Percentiles rank a stretch among this genome's conserved stretches.
Conservation (phyloP, 2,888 invertebrate species). For the Lysandra coridon region DNA sequence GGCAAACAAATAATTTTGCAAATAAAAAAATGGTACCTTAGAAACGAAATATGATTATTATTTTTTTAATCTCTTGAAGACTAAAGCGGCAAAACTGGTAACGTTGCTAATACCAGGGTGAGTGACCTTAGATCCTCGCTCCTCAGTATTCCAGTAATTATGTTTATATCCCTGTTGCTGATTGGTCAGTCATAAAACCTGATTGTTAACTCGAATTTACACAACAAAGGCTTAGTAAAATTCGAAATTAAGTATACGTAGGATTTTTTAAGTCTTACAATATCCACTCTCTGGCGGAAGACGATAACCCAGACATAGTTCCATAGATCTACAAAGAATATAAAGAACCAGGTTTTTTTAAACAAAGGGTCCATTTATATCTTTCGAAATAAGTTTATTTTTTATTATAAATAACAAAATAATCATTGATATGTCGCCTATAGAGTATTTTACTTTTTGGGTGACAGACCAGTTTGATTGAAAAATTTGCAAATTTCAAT, state of each 20-base stretch:
- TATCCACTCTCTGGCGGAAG: background rate
- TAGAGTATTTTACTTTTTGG: background rate
- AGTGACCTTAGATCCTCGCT: slow-evolving; percentile 24
- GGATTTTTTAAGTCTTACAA: too few relatives aligned
- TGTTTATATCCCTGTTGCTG: background rate
- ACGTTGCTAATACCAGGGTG: background rate
- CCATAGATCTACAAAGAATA: background rate
- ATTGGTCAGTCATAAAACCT: slow-evolving; percentile 20
- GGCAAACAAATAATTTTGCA: too few relatives aligned
- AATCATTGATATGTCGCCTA: background rate
- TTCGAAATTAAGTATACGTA: background rate
- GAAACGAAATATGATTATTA: background rate
- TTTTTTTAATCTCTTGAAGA: slow-evolving; percentile 13
- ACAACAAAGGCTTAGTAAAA: background rate
- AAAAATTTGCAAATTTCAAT: background rate
- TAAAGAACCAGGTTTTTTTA: background rate
- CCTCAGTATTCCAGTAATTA: slow-evolving; percentile 23
- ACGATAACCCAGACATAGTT: background rate
- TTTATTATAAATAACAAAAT: background rate
- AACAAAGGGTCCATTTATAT: background rate
- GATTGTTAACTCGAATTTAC: background rate
- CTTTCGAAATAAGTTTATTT: background rate
- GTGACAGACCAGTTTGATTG: background rate
- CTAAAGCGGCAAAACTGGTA: slow-evolving; percentile 37
- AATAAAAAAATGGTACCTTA: background rate